Percentiles rank a stretch among this genome's conserved stretches.
phyloP scores from a whole-genome alignment of 2,888 invertebrate species.

The Epiblema foenella region DNA sequence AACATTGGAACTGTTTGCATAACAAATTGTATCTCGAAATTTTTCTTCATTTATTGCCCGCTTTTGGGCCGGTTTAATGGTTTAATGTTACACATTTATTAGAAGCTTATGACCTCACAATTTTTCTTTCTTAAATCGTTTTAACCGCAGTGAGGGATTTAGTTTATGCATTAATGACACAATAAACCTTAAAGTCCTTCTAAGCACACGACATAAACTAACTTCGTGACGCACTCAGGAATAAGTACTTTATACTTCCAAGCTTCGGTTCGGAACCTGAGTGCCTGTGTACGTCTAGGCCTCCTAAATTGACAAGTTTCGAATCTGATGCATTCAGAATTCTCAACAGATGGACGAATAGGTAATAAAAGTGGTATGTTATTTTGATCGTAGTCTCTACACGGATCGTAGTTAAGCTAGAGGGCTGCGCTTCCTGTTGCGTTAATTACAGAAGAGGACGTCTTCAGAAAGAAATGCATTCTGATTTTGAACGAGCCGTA shows the following conservation, averaged over 20 bases:
- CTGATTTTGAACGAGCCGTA: too few relatives aligned
- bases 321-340: neutral
- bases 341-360: neutral
- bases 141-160: neutral
- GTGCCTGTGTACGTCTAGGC: neutral
- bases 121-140: neutral
- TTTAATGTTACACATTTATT: slow-evolving; percentile 6
- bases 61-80: slow-evolving; percentile 12
- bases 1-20: slow-evolving; percentile 38
- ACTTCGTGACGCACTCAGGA: neutral
- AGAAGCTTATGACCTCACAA: neutral
- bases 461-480: too few relatives aligned
- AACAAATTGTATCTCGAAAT: slow-evolving; percentile 45
- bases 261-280: neutral
- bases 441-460: too few relatives aligned
- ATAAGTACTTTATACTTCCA: neutral
- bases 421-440: neutral
- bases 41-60: slow-evolving; percentile 43
- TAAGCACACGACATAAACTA: neutral
- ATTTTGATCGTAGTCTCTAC: neutral
- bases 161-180: neutral
- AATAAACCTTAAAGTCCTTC: neutral
- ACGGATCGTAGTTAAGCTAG: too few relatives aligned
- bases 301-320: neutral
- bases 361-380: neutral